Percentiles rank a stretch among this genome's conserved stretches.
These are phyloP conservation scores for Limanda limanda DNA, from an alignment of 2,113 vertebrate species.

Conservation along the genomic window DNA sequence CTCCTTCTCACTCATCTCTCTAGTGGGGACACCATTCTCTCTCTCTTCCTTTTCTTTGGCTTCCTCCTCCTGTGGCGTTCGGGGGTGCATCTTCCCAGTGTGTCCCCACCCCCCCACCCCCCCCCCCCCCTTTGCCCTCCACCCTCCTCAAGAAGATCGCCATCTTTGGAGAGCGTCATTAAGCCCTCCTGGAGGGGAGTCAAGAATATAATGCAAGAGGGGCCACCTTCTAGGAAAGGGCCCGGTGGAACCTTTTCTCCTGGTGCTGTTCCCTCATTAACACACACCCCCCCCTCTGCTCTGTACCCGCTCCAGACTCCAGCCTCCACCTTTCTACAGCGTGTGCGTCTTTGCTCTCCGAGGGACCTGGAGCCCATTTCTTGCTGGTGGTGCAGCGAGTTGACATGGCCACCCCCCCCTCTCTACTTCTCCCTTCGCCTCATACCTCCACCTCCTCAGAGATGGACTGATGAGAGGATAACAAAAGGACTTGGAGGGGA, in stretches of 20 bases:
- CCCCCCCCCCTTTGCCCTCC: constrained; percentile 47
- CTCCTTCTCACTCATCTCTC: constrained; percentile 84
- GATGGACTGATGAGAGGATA: constrained; percentile 67
- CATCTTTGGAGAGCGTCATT: constrained; percentile 84
- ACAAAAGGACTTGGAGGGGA: constrained; percentile 64
- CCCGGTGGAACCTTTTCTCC: constrained; percentile 68
- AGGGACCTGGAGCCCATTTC: too few relatives aligned
- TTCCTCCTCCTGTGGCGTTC: constrained; percentile 49
- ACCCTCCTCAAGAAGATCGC: constrained; percentile 84
- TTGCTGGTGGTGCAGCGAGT: constrained; percentile 75
- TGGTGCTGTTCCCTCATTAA: constrained; percentile 90
- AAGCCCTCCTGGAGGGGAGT: constrained; percentile 91
- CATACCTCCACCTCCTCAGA: constrained; percentile 49
- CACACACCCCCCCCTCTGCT: constrained; percentile 72
- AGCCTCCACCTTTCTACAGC: too few relatives aligned
- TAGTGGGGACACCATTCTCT: constrained; percentile 66
- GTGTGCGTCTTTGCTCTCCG: constrained; percentile 57
- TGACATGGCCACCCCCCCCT: constrained; percentile 73
- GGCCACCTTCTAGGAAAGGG: constrained; percentile 84
- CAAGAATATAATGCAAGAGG: constrained; percentile 94
- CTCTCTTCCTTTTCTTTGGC: constrained; percentile 56
- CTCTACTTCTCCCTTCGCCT: constrained; percentile 10
- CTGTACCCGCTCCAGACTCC: constrained; percentile 41
- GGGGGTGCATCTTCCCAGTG: constrained; percentile 29
- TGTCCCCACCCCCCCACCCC: not conserved